phyloP scores from a whole-genome alignment of 2,888 invertebrate species.

The Clepsis dumicolana region DNA sequence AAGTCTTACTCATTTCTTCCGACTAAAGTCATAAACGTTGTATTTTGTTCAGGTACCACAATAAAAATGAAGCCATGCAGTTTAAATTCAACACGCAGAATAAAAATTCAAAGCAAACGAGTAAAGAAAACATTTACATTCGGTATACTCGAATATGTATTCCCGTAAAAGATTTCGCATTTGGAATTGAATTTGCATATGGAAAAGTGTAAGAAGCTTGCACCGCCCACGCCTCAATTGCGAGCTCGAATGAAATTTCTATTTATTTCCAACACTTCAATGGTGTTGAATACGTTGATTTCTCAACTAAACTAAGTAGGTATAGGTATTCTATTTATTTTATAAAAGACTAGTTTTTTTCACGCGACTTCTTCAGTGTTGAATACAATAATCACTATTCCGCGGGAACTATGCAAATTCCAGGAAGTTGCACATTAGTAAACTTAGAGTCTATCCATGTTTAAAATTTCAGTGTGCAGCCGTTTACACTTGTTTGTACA shows the following conservation, averaged over 20 bases:
- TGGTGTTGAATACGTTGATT: background rate
- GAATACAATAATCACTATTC: no score
- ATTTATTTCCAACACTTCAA: conserved; percentile 44
- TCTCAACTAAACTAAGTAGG: background rate
- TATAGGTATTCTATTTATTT: background rate
- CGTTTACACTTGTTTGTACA: no score
- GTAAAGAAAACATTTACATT: conserved; percentile 67
- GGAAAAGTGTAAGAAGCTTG: conserved; percentile 53
- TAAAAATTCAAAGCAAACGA: conserved; percentile 59
- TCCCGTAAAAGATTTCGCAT: conserved; percentile 65
- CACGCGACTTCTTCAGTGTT: no score
- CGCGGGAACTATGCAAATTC: no score
- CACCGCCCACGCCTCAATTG: conserved; percentile 64
- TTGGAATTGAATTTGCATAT: conserved; percentile 69
- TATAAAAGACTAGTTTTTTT: no score
- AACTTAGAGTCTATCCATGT: no score
- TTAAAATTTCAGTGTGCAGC: no score
- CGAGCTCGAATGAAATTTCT: conserved; percentile 49
- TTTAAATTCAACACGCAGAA: conserved; percentile 30
- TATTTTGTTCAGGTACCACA: background rate
- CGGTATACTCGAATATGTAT: no score
- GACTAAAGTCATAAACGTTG: background rate
- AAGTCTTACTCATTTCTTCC: background rate
- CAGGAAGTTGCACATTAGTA: no score
- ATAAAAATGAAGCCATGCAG: conserved; percentile 8